These are phyloP conservation scores for Hemaris fuciformis DNA, from an alignment of 2,888 invertebrate genomes.

Conservation along the genomic window DNA sequence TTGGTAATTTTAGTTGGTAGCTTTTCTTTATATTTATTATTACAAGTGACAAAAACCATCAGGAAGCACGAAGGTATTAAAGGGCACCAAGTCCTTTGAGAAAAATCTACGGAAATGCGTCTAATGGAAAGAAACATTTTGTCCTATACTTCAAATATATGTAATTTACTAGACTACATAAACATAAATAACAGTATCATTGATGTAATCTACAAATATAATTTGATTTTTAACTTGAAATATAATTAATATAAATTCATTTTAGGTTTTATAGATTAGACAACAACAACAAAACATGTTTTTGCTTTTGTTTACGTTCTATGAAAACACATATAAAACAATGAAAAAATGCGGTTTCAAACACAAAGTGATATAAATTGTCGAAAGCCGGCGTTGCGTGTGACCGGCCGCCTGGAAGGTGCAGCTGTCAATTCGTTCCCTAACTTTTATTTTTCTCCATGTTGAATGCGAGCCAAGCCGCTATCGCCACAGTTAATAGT, in stretches of 20 bases:
- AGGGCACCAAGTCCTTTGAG: background rate
- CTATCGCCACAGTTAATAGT: slow-evolving; percentile 6
- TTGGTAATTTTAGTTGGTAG: too few relatives aligned
- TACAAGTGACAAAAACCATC: too few relatives aligned
- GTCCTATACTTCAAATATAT: too few relatives aligned
- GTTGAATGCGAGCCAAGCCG: slow-evolving; percentile 24
- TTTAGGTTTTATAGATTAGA: background rate
- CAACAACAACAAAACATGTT: background rate
- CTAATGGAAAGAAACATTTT: background rate
- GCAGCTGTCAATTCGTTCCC: slow-evolving; percentile 46
- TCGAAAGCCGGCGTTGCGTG: slow-evolving; percentile 48
- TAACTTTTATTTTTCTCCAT: slow-evolving; percentile 40
- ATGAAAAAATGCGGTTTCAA: slow-evolving; percentile 34
- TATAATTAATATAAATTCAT: too few relatives aligned
- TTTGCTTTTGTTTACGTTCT: background rate
- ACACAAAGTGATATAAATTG: slow-evolving; percentile 65
- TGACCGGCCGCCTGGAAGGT: slow-evolving; percentile 33
- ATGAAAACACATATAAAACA: slow-evolving; percentile 37
- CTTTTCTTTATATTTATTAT: too few relatives aligned
- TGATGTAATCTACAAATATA: too few relatives aligned
- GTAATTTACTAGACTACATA: too few relatives aligned
- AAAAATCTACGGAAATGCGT: background rate
- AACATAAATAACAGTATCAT: too few relatives aligned
- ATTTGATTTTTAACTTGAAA: background rate
- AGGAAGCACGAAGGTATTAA: background rate